These are phyloP conservation scores for Halocynthia roretzi DNA, from an alignment of 23 tunicate genomes.

Conservation along the genomic window DNA sequence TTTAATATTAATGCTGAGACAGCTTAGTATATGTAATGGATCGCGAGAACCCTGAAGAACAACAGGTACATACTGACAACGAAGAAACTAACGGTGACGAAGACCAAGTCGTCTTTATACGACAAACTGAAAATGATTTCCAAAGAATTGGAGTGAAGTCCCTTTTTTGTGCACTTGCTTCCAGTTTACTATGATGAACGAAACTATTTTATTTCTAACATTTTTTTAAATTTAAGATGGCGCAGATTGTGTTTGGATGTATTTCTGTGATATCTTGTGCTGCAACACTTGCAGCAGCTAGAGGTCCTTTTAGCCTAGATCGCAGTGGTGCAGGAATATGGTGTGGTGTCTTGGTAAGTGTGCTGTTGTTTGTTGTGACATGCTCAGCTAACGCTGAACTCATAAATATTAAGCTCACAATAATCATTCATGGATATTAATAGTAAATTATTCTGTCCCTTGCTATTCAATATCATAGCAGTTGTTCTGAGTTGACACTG, in stretches of 20 bases:
- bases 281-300: not conserved
- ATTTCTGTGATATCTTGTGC: conserved; percentile 8
- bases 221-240: not conserved
- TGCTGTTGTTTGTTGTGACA: not conserved
- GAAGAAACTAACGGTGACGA: too few species aligned
- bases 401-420: too few species aligned
- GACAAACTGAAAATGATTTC: not conserved
- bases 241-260: conserved; percentile 16
- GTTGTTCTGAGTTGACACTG: too few species aligned
- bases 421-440: too few species aligned
- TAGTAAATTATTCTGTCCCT: too few species aligned
- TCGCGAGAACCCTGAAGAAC: too few species aligned
- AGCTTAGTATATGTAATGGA: too few species aligned
- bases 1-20: too few species aligned
- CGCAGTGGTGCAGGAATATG: conserved; percentile 19
- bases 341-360: conserved; percentile 23
- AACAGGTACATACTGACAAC: too few species aligned
- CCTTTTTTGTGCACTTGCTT: not conserved
- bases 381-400: too few species aligned
- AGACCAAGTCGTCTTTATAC: not conserved
- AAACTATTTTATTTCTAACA: not conserved
- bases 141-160: not conserved
- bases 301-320: conserved; percentile 1
- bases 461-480: too few species aligned
- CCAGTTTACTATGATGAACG: not conserved